Evolutionary conservation across 2,888 invertebrate species (phyloP).

Genomic region (Epinotia brunnichana): DNA sequence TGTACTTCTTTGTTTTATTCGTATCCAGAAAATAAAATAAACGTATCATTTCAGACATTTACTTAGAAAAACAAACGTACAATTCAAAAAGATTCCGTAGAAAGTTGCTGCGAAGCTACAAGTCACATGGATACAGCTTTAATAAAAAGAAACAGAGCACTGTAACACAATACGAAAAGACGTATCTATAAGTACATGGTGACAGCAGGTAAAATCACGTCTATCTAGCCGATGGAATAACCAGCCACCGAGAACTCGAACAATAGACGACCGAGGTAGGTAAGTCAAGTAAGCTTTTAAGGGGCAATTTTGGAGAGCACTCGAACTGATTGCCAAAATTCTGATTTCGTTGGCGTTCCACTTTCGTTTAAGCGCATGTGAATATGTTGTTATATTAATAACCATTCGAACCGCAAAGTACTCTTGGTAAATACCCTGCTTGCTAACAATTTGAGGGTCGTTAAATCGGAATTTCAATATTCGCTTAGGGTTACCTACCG

Average conservation of each 20-base stretch:
- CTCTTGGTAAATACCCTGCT: slow-evolving; percentile 7
- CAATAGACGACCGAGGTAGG: slow-evolving; percentile 36
- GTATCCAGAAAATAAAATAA: not conserved
- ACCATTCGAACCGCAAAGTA: not conserved
- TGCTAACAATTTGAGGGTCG: slow-evolving; percentile 1
- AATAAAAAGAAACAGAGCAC: slow-evolving; percentile 27
- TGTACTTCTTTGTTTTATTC: not conserved
- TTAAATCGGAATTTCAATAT: slow-evolving; percentile 7
- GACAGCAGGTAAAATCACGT: slow-evolving; percentile 24
- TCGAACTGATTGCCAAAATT: slow-evolving; percentile 42
- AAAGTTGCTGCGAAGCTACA: not conserved
- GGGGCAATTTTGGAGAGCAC: slow-evolving; percentile 45
- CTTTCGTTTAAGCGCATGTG: slow-evolving; percentile 21
- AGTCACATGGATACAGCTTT: slow-evolving; percentile 1
- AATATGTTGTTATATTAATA: slow-evolving; percentile 23
- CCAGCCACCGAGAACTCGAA: slow-evolving; percentile 23
- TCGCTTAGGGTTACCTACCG: not conserved
- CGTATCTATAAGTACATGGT: slow-evolving; percentile 9
- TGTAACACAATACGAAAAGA: slow-evolving; percentile 32
- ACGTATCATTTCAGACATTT: not conserved
- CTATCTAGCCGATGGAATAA: slow-evolving; percentile 25
- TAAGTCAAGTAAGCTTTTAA: slow-evolving; percentile 41
- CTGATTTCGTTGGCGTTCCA: slow-evolving; percentile 35
- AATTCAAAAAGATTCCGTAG: not conserved
- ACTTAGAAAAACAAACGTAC: not conserved